These are phyloP conservation scores for Lagopus muta DNA, from an alignment of 2,113 vertebrate species.

Conservation along the genomic window DNA sequence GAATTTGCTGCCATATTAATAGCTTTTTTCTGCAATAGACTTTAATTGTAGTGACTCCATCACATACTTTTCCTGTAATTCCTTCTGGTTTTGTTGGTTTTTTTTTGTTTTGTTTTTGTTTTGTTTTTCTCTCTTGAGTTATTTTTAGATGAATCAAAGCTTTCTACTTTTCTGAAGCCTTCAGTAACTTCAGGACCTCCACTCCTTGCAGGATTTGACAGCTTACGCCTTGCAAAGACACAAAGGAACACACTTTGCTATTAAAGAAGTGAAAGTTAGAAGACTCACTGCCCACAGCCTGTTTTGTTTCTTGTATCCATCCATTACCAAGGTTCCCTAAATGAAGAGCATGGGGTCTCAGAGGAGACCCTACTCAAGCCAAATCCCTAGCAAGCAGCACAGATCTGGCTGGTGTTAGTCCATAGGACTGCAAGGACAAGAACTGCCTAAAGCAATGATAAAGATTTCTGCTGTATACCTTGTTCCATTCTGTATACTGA, in stretches of 20 bases:
- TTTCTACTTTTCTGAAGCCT: neutral
- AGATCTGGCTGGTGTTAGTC: neutral
- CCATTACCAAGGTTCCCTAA: neutral
- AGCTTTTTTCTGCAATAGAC: neutral
- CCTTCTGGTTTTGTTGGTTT: neutral
- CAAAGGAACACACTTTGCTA: neutral
- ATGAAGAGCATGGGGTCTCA: neutral
- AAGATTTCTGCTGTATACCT: neutral
- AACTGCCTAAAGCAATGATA: neutral
- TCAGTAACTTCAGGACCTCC: neutral
- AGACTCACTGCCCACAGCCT: neutral
- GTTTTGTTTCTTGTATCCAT: no score
- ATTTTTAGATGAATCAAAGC: neutral
- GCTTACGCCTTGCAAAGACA: neutral
- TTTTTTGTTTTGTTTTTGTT: no score
- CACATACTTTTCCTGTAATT: neutral
- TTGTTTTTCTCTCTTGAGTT: neutral
- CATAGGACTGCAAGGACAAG: neutral
- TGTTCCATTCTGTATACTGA: neutral
- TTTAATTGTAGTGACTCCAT: neutral
- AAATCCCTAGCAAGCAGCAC: neutral
- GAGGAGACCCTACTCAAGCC: neutral
- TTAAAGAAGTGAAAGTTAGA: neutral
- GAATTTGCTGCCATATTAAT: neutral
- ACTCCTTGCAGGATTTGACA: neutral